These are phyloP conservation scores for Condylura cristata DNA, from an alignment of 2,113 vertebrate genomes.

Conservation along the genomic window DNA sequence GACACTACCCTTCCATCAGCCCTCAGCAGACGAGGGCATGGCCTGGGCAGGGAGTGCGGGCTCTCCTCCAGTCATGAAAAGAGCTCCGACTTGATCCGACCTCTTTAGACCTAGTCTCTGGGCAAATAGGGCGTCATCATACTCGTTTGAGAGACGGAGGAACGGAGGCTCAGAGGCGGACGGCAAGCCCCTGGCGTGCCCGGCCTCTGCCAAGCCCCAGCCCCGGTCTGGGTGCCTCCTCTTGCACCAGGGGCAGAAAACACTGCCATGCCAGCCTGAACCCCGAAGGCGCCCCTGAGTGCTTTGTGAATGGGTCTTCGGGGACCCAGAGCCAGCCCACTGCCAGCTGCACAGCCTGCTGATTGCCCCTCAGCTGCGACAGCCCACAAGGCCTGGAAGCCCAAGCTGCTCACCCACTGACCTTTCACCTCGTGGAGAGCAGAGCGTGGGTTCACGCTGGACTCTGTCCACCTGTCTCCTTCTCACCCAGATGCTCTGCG, in stretches of 20 bases:
- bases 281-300: not conserved
- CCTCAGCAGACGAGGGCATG: not conserved
- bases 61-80: not conserved
- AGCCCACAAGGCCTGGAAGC: not conserved
- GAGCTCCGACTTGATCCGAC: not conserved
- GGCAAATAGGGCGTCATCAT: not conserved
- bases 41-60: not conserved
- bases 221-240: not conserved
- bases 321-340: not conserved
- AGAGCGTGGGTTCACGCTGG: not conserved
- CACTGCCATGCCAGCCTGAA: too few species aligned
- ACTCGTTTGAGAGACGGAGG: not conserved
- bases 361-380: too few species aligned
- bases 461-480: not conserved
- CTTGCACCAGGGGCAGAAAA: not conserved
- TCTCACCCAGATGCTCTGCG: not conserved
- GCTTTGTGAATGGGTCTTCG: conserved; percentile 29
- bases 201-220: not conserved
- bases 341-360: too few species aligned
- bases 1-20: not conserved
- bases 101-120: not conserved
- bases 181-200: not conserved
- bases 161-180: not conserved
- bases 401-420: not conserved
- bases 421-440: not conserved